A percentile compares a stretch with the other conserved stretches of the same genome.
Evolutionary conservation across 1,140 invertebrate genomes (phyloP).

Genomic region (Drosophila erecta): DNA sequence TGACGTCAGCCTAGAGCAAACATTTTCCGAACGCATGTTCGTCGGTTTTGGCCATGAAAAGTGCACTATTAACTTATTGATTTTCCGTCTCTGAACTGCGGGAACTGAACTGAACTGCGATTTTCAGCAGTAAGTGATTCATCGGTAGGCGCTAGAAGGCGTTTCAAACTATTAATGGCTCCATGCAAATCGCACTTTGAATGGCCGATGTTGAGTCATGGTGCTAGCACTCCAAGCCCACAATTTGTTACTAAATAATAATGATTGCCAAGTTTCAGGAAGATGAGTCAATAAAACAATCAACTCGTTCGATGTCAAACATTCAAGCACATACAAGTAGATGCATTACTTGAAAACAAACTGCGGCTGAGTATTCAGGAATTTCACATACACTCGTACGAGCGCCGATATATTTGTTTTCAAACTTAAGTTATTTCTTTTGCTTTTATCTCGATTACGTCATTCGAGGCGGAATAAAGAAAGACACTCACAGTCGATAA

Average conservation of each 20-base stretch:
- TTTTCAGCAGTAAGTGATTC: conserved; percentile 41
- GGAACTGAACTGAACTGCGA: not conserved
- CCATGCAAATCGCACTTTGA: conserved; percentile 42
- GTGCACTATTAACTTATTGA: conserved; percentile 66
- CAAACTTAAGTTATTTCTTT: not conserved
- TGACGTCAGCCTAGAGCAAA: conserved; percentile 58
- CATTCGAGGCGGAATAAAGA: conserved; percentile 37
- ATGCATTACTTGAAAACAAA: conserved; percentile 8
- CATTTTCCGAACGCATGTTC: conserved; percentile 4
- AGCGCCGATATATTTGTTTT: conserved; percentile 15
- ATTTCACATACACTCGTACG: not conserved
- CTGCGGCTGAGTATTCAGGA: conserved; percentile 1
- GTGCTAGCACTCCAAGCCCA: conserved; percentile 11
- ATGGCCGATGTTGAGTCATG: conserved; percentile 32
- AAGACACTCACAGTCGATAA: conserved; percentile 50
- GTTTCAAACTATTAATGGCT: conserved; percentile 25
- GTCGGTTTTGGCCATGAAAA: conserved; percentile 43
- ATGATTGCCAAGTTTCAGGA: conserved; percentile 24
- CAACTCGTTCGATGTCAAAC: conserved; percentile 1
- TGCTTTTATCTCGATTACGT: conserved; percentile 56
- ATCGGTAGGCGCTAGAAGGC: conserved; percentile 10
- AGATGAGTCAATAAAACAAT: conserved; percentile 35
- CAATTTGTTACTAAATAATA: conserved; percentile 20
- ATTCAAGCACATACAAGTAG: conserved; percentile 2
- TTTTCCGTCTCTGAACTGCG: conserved; percentile 39